A percentile compares a stretch with the other conserved stretches of the same genome.
Evolutionary conservation across 2,888 invertebrate species (phyloP).

Genomic region (Ditula angustiorana): DNA sequence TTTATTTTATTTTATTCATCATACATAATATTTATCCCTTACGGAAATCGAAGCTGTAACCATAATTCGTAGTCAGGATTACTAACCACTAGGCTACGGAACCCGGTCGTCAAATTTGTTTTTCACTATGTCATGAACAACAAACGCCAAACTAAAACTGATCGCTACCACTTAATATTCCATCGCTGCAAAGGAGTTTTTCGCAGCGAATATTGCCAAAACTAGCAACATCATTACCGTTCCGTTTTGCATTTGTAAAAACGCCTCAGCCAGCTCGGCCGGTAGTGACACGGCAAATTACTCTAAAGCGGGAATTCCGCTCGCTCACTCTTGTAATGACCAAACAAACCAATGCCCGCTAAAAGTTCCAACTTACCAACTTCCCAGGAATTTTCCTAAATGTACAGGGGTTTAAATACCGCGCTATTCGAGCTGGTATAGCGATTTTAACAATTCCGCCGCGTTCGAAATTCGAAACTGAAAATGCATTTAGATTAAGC

Average conservation of each 20-base stretch:
- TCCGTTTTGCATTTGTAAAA: constrained; percentile 39
- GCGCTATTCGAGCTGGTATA: constrained; percentile 27
- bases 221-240: constrained; percentile 37
- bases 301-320: constrained; percentile 34
- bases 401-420: constrained; percentile 33
- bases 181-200: constrained; percentile 17
- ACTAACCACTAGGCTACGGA: too few relatives aligned
- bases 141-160: constrained; percentile 16
- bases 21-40: too few relatives aligned
- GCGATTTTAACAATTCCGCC: constrained; percentile 38
- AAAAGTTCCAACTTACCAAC: constrained; percentile 37
- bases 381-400: constrained; percentile 30
- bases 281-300: constrained; percentile 37
- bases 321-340: constrained; percentile 38
- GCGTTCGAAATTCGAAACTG: constrained; percentile 37
- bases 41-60: too few relatives aligned
- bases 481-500: constrained; percentile 37
- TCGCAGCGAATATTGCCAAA: constrained; percentile 29
- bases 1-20: too few relatives aligned
- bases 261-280: constrained; percentile 22
- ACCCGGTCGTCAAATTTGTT: background rate
- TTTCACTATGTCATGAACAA: background rate
- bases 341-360: constrained; percentile 38
- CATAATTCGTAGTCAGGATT: too few relatives aligned
- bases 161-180: constrained; percentile 18